Percentiles rank a stretch among this genome's conserved stretches.
These are phyloP conservation scores for Andrena dorsata DNA, from an alignment of 2,888 invertebrate genomes.

Conservation along the genomic window DNA sequence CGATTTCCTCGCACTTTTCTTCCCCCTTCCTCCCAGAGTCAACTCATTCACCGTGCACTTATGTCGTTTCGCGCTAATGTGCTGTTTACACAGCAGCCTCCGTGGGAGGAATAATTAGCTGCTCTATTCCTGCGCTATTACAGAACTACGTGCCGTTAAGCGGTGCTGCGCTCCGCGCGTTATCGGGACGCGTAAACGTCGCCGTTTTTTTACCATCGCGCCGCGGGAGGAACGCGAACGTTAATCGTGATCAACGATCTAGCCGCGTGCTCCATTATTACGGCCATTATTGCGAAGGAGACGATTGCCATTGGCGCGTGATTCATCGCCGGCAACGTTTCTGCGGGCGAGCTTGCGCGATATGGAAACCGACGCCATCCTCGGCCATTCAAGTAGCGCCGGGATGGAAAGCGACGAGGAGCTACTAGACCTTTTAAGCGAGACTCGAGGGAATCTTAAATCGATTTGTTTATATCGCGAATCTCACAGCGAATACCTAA, in stretches of 20 bases:
- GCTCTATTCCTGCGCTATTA: conserved; percentile 34
- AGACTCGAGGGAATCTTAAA: no score
- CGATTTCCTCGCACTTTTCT: no score
- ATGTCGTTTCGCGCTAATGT: conserved; percentile 13
- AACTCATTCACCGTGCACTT: not conserved
- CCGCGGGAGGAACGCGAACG: conserved; percentile 39
- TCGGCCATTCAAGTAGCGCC: not conserved
- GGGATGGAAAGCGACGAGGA: not conserved
- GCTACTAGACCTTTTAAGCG: not conserved
- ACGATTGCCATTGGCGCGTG: conserved; percentile 60
- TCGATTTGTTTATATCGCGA: no score
- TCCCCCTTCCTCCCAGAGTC: not conserved
- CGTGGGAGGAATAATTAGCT: conserved; percentile 24
- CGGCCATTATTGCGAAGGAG: conserved; percentile 68
- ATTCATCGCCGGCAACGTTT: conserved; percentile 61
- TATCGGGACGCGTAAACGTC: conserved; percentile 27
- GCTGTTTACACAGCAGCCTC: conserved; percentile 20
- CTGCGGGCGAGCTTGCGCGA: conserved; percentile 31
- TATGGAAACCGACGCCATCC: conserved; percentile 3
- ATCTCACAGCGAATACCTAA: no score
- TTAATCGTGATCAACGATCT: conserved; percentile 69
- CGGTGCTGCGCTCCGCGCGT: conserved; percentile 9
- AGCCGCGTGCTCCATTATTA: conserved; percentile 62
- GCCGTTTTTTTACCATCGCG: conserved; percentile 45
- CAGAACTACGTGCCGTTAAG: conserved; percentile 42